Evolutionary conservation across 2,888 invertebrate species (phyloP).

Genomic region (Portevinia maculata): DNA sequence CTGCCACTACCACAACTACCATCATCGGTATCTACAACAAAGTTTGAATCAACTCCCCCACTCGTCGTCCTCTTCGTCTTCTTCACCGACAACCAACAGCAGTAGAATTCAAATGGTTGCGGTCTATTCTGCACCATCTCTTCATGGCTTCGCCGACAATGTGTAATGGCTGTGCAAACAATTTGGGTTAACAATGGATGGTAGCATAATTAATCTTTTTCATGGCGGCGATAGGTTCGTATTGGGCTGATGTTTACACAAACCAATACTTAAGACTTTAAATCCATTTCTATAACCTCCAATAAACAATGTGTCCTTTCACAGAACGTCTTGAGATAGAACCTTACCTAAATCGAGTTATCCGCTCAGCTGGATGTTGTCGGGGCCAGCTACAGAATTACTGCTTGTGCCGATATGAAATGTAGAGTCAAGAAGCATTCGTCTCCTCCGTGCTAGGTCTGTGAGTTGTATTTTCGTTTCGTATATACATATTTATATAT

Average conservation of each 20-base stretch:
- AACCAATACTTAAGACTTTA: slow-evolving; percentile 47
- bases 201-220: slow-evolving; percentile 73
- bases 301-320: background rate
- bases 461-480: background rate
- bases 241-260: slow-evolving; percentile 46
- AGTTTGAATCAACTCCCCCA: slow-evolving; percentile 9
- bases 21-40: slow-evolving; percentile 53
- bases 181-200: slow-evolving; percentile 74
- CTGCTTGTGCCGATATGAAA: slow-evolving; percentile 57
- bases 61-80: background rate
- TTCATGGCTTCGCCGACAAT: slow-evolving; percentile 68
- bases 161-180: slow-evolving; percentile 74
- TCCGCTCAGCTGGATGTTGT: slow-evolving; percentile 54
- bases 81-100: slow-evolving; percentile 18
- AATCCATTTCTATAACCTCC: slow-evolving; percentile 4
- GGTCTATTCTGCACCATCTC: slow-evolving; percentile 65
- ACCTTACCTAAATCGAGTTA: slow-evolving; percentile 26
- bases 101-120: slow-evolving; percentile 63
- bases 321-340: slow-evolving; percentile 11
- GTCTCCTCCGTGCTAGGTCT: slow-evolving; percentile 3
- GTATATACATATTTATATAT: too few species aligned
- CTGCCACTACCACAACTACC: slow-evolving; percentile 1
- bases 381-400: slow-evolving; percentile 28
- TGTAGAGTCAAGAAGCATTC: slow-evolving; percentile 58
- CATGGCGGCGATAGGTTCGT: slow-evolving; percentile 28